phyloP scores from a whole-genome alignment of 1,140 invertebrate genomes.

The Hestina assimilis region DNA sequence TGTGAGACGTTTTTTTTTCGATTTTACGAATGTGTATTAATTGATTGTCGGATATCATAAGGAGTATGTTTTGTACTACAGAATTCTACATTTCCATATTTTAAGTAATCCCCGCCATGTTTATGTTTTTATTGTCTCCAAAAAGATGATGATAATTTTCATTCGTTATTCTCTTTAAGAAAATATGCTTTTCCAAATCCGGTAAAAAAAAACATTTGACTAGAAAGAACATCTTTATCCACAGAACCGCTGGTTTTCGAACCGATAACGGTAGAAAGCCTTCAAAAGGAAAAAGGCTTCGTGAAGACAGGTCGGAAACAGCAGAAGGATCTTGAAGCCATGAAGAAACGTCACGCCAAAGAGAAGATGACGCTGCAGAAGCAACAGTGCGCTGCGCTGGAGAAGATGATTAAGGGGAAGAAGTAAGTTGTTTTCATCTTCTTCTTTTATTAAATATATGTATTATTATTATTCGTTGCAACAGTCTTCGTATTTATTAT shows the following conservation, averaged over 20 bases:
- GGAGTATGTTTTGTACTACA: too few relatives aligned
- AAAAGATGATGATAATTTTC: too few relatives aligned
- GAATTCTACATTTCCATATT: too few relatives aligned
- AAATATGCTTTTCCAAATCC: too few relatives aligned
- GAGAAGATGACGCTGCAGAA: constrained; percentile 95
- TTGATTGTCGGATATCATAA: too few relatives aligned
- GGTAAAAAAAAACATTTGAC: neutral
- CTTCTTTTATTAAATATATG: neutral
- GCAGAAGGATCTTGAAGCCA: constrained; percentile 94
- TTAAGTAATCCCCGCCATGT: too few relatives aligned
- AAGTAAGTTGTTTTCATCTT: constrained; percentile 80
- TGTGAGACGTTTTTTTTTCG: too few relatives aligned
- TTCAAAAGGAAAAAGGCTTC: constrained; percentile 95
- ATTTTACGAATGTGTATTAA: too few relatives aligned
- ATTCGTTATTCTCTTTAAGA: too few relatives aligned
- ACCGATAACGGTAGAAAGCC: constrained; percentile 92
- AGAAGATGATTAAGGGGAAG: constrained; percentile 96
- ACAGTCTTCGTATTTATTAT: neutral
- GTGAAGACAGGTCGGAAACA: constrained; percentile 97
- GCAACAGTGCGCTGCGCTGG: constrained; percentile 95
- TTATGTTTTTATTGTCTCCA: too few relatives aligned
- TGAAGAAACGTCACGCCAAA: constrained; percentile 96
- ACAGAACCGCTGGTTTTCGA: constrained; percentile 89
- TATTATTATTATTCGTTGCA: too few relatives aligned
- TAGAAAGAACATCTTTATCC: neutral